Percentiles rank a stretch among this genome's conserved stretches.
Evolutionary conservation across 1,140 invertebrate species (phyloP).

Genomic region (Pseudomyrmex cubaensis): DNA sequence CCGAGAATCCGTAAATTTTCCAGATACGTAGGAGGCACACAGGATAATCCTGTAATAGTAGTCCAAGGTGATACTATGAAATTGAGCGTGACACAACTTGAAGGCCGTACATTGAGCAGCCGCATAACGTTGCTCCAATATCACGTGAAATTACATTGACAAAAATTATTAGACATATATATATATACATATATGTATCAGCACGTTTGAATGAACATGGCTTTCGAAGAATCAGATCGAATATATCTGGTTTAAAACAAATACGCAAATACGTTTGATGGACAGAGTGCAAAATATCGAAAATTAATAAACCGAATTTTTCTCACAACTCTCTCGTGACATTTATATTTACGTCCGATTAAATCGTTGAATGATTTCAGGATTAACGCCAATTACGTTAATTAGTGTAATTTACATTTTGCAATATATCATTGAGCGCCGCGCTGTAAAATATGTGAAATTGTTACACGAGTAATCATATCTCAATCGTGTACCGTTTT

Average conservation of each 20-base stretch:
- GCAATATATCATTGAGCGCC: too few relatives aligned
- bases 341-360: too few relatives aligned
- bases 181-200: too few relatives aligned
- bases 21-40: too few relatives aligned
- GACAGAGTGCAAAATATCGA: neutral
- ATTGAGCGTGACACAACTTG: conserved; percentile 44
- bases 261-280: neutral
- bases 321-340: neutral
- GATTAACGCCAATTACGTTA: neutral
- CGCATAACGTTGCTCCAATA: conserved; percentile 27
- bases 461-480: too few relatives aligned
- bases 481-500: too few relatives aligned
- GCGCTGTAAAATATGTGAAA: too few relatives aligned
- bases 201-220: neutral
- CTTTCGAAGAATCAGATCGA: neutral
- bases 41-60: conserved; percentile 18
- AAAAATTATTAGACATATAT: conserved; percentile 30
- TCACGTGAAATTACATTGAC: conserved; percentile 28
- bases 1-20: too few relatives aligned
- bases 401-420: too few relatives aligned
- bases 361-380: neutral
- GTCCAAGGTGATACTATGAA: conserved; percentile 46
- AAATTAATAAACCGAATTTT: neutral
- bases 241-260: neutral
- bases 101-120: conserved; percentile 9